Conservation (phyloP, 2,797 vertebrate genomes). For the Paramormyrops hopkinsi region DNA sequence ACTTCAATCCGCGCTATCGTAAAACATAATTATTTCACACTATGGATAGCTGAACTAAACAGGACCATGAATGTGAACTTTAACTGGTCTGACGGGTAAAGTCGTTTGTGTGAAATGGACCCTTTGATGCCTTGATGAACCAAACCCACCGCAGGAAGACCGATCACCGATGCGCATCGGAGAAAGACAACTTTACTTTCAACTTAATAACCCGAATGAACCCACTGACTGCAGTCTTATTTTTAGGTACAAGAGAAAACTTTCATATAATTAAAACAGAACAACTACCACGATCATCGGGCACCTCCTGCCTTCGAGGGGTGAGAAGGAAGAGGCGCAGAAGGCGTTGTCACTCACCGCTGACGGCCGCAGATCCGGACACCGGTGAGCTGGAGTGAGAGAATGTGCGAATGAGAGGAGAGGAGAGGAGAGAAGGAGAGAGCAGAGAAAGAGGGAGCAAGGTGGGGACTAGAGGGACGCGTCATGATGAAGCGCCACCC, state of each 20-base stretch:
- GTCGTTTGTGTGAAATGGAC: neutral
- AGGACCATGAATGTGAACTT: neutral
- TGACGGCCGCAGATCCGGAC: constrained; percentile 16
- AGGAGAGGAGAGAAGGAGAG: constrained; percentile 27
- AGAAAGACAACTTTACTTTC: neutral
- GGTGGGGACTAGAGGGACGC: constrained; percentile 30
- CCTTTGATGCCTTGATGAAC: neutral
- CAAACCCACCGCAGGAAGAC: neutral
- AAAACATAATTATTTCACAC: neutral
- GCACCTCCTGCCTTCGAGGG: neutral
- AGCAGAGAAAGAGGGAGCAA: constrained; percentile 28
- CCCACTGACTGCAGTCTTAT: neutral
- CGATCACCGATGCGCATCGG: neutral
- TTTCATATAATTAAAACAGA: neutral
- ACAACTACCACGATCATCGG: neutral
- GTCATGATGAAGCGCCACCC: constrained; percentile 20
- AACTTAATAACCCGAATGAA: neutral
- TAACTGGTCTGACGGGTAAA: neutral
- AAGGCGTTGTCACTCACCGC: constrained; percentile 23
- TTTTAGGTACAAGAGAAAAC: neutral
- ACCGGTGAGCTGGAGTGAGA: constrained; percentile 10
- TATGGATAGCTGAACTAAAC: neutral
- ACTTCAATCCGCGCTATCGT: neutral
- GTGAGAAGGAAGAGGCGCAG: neutral
- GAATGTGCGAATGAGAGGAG: constrained; percentile 21